These are phyloP conservation scores for Lepidochitona cinerea DNA, from an alignment of 2,888 invertebrate genomes.

Conservation along the genomic window DNA sequence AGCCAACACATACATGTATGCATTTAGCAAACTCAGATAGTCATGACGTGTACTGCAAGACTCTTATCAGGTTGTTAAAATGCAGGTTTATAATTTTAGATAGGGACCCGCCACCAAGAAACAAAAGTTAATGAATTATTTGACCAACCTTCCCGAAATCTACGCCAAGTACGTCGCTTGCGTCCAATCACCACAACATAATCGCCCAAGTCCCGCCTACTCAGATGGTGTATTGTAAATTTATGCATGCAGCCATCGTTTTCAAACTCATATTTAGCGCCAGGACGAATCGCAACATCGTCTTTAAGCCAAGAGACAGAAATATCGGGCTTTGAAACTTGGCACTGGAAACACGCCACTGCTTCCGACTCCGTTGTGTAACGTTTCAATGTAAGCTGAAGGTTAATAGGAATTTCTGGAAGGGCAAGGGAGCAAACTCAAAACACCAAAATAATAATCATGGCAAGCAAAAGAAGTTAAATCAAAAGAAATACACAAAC, in stretches of 20 bases:
- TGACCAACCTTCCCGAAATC: background rate
- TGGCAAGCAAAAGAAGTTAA: background rate
- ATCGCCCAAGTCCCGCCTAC: constrained; percentile 51
- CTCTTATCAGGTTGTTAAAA: too few relatives aligned
- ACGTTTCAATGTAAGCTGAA: constrained; percentile 52
- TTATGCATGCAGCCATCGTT: constrained; percentile 46
- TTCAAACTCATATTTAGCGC: background rate
- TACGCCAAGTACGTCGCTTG: background rate
- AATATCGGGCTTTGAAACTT: constrained; percentile 82
- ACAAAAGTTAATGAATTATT: background rate
- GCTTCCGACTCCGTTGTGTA: constrained; percentile 38
- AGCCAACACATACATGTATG: too few relatives aligned
- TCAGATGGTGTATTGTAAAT: constrained; percentile 52
- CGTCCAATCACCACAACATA: constrained; percentile 77
- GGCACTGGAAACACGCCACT: constrained; percentile 79
- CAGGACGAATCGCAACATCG: background rate
- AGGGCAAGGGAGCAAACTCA: constrained; percentile 17
- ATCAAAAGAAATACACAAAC: background rate
- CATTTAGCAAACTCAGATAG: too few relatives aligned
- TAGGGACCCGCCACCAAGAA: background rate
- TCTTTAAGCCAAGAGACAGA: constrained; percentile 7
- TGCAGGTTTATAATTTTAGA: too few relatives aligned
- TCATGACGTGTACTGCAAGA: too few relatives aligned
- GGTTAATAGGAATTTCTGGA: constrained; percentile 58
- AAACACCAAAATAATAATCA: background rate